phyloP scores from a whole-genome alignment of 2,113 vertebrate genomes.

The Oenanthe melanoleuca region DNA sequence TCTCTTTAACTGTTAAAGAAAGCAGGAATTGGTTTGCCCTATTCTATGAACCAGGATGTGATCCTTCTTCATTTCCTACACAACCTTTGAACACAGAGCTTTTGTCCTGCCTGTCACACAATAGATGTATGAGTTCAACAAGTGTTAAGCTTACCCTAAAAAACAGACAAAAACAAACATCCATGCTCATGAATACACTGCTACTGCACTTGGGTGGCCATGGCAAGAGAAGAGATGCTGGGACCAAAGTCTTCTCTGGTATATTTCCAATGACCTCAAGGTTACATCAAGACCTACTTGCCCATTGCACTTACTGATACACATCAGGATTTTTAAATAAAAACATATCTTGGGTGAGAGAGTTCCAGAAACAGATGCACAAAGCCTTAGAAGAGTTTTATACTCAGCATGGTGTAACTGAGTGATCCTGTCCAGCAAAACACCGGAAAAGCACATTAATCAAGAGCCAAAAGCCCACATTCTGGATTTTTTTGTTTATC shows the following conservation, averaged over 20 bases:
- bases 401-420: neutral
- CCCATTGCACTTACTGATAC: constrained; percentile 24
- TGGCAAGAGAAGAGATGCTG: neutral
- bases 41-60: neutral
- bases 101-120: neutral
- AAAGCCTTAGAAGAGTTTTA: neutral
- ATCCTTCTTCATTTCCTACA: neutral
- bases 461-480: constrained; percentile 7
- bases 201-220: constrained; percentile 36
- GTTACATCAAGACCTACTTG: neutral
- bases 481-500: constrained; percentile 32
- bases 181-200: neutral
- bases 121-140: neutral
- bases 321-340: constrained; percentile 34
- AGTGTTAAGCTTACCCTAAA: neutral
- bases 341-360: constrained; percentile 39
- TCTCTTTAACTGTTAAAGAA: neutral
- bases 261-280: constrained; percentile 6
- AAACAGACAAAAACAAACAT: neutral
- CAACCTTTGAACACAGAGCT: neutral
- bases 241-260: neutral
- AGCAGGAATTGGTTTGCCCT: neutral
- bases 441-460: constrained; percentile 33
- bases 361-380: constrained; percentile 51
- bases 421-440: constrained; percentile 42